Conservation (phyloP, 2,797 vertebrate genomes). For the Micropoecilia bifurca region DNA sequence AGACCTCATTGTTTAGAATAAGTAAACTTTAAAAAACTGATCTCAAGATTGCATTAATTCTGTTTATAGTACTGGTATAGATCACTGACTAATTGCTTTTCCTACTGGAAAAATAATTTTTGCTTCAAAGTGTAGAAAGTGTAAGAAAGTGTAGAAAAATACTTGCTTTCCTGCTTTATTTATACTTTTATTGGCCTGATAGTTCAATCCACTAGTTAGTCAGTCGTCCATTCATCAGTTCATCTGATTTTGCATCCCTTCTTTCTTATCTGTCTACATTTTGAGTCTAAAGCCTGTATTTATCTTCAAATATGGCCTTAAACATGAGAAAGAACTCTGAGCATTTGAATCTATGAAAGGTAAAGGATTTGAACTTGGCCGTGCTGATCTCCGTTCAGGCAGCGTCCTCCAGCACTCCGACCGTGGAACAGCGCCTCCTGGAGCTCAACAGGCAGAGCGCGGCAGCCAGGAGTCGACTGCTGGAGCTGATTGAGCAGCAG, state of each 20-base stretch:
- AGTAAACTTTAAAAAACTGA: not conserved
- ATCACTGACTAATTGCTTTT: no score
- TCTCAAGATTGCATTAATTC: not conserved
- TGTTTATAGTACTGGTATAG: not conserved
- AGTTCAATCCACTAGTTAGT: not conserved
- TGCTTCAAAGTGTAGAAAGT: not conserved
- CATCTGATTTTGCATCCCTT: not conserved
- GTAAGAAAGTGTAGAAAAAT: not conserved
- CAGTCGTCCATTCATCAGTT: not conserved
- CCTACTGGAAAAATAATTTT: not conserved
- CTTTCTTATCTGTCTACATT: not conserved
- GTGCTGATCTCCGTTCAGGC: conserved; percentile 23
- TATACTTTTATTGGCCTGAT: not conserved
- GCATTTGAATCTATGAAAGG: not conserved
- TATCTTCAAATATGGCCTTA: not conserved
- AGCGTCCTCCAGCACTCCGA: conserved; percentile 25
- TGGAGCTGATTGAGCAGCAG: conserved; percentile 92
- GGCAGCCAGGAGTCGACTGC: conserved; percentile 86
- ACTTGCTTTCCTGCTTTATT: not conserved
- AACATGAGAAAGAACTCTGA: not conserved
- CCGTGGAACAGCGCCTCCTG: conserved; percentile 88
- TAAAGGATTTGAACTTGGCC: not conserved
- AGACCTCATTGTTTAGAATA: not conserved
- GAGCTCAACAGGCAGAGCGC: conserved; percentile 90
- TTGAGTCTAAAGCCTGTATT: not conserved